Conservation (phyloP, 2,797 vertebrate species). For the Erithacus rubecula region DNA sequence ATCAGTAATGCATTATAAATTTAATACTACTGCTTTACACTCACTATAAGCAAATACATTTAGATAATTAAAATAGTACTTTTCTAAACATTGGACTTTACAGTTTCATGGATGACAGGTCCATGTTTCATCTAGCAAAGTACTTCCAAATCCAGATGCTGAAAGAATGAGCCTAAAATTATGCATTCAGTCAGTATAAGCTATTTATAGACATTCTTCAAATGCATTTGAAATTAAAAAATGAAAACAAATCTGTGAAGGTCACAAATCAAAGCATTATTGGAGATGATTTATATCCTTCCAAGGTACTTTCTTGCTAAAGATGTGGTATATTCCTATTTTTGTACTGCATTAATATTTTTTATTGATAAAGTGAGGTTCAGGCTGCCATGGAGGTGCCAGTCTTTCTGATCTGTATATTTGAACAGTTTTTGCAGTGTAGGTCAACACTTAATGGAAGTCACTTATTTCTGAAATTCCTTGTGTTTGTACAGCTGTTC, state of each 20-base stretch:
- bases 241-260: constrained; percentile 1
- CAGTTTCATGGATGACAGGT: not conserved
- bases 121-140: constrained; percentile 27
- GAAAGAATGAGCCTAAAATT: constrained; percentile 20
- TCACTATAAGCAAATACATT: not conserved
- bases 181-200: constrained; percentile 1
- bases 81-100: constrained; percentile 10
- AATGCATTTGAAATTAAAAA: constrained; percentile 33
- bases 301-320: not conserved
- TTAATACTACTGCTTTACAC: not conserved
- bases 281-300: constrained; percentile 13
- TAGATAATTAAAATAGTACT: not conserved
- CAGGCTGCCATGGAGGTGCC: not conserved
- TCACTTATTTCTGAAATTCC: constrained; percentile 29
- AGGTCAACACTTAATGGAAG: constrained; percentile 33
- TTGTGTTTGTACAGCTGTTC: constrained; percentile 62
- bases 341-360: not conserved
- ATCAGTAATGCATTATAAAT: not conserved
- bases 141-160: constrained; percentile 33
- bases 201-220: constrained; percentile 50
- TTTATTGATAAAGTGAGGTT: constrained; percentile 1
- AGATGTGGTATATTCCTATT: not conserved
- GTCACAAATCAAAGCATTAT: not conserved
- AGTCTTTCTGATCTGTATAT: not conserved
- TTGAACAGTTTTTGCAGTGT: not conserved